Evolutionary conservation across 2,888 invertebrate species (phyloP).

Genomic region (Netelia fuscicornis): DNA sequence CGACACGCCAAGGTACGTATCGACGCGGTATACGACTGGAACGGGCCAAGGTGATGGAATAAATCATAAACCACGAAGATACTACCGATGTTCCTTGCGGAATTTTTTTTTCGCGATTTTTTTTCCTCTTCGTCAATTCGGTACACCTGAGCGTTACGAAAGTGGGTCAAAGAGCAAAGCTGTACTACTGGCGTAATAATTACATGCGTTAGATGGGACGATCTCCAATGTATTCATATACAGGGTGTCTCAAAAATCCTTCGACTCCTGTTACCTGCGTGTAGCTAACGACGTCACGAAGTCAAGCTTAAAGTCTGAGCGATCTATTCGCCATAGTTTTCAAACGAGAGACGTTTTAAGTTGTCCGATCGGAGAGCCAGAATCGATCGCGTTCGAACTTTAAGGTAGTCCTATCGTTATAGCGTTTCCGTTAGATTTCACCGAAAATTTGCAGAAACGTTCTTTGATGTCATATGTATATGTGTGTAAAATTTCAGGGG

Average conservation of each 20-base stretch:
- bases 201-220: conserved; percentile 32
- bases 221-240: conserved; percentile 6
- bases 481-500: too few relatives aligned
- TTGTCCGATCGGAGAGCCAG: too few relatives aligned
- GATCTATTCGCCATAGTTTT: too few relatives aligned
- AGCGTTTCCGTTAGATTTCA: too few relatives aligned
- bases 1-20: conserved; percentile 37
- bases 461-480: too few relatives aligned
- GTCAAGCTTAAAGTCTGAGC: too few relatives aligned
- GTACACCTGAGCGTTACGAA: conserved; percentile 50
- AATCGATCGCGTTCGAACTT: too few relatives aligned
- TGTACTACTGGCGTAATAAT: conserved; percentile 42
- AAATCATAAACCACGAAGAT: conserved; percentile 25
- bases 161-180: conserved; percentile 62
- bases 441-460: too few relatives aligned
- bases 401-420: too few relatives aligned
- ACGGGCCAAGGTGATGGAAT: conserved; percentile 57
- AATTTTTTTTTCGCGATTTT: conserved; percentile 16
- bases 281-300: too few relatives aligned
- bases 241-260: neutral
- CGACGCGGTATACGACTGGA: conserved; percentile 16
- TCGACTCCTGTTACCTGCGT: too few relatives aligned
- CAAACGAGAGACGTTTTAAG: too few relatives aligned
- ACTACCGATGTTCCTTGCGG: conserved; percentile 11
- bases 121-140: conserved; percentile 42